Evolutionary conservation across 2,113 vertebrate species (phyloP), one percentile per base, ranked within the genome.

Genomic region (Albula goreensis): DNA sequence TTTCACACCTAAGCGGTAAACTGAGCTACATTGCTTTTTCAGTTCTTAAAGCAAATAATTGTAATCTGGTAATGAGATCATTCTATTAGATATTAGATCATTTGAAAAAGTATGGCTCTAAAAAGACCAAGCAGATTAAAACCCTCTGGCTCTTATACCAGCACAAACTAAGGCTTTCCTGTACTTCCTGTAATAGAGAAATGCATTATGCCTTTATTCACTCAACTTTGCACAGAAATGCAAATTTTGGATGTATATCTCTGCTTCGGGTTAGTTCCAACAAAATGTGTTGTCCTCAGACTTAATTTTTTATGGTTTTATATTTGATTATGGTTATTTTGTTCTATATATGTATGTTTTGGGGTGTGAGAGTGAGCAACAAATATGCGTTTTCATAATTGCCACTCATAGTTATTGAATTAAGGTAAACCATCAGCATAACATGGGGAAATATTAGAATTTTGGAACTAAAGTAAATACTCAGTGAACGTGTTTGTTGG

Each of bases 191-290:
- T 86, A 87, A 89, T 78, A 88, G 80, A n/a, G 63, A 74, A 41
- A 83, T n/a, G 74, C 50, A 79, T 89, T 89, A 51, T 84, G 87
- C 85, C 86, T 87, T 86, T 88, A 86, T 88, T 89, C 83, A 31
- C 80, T 86, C 80, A 89, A 88, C 87, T 92, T 94, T 92, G 91
- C 93, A 94, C 90, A 91, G 85, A 92, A 87, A 88, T 89, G 89
- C 91, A 88, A 86, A 86, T 80, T 90, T 88, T 91, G 86, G 85
- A 88, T 94, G 89, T 90, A 87, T 87, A 88, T 88, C 90, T 56
- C 48, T 81, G 50, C 48, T 85, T 91, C 25, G 31, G 31, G 60
- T n/a, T 31, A 57, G 53, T 81, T 83, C 70, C 80, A 53, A 57
- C 80, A 50, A 17, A 19, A 5, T 79, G 51, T 78, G 13, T 86